Conservation (phyloP, 2,888 invertebrate species). For the Achlya flavicornis region DNA sequence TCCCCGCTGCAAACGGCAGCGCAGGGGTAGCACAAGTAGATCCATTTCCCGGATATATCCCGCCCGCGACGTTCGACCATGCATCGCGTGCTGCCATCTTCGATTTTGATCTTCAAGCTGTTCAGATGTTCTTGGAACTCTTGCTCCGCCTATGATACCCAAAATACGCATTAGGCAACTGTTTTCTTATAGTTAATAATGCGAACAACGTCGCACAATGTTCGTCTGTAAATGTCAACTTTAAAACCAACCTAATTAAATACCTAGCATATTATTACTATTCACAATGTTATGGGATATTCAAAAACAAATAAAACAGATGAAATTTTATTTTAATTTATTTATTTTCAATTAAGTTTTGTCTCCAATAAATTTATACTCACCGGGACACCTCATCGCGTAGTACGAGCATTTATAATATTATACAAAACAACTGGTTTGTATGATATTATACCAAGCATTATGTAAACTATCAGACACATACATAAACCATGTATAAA, state of each 20-base stretch:
- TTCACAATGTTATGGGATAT: conserved; percentile 32
- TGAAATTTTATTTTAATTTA: conserved; percentile 45
- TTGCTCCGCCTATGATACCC: conserved; percentile 65
- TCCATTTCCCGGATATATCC: conserved; percentile 73
- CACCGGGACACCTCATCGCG: conserved; percentile 41
- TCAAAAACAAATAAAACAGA: conserved; percentile 57
- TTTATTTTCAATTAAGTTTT: conserved; percentile 36
- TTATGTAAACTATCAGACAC: neutral
- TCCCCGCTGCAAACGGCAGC: conserved; percentile 78
- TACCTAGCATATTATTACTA: neutral
- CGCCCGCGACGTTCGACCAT: conserved; percentile 78
- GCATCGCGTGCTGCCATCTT: conserved; percentile 68
- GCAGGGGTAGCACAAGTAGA: conserved; percentile 81
- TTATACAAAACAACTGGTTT: neutral
- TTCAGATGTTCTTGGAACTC: conserved; percentile 74
- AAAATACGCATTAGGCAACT: neutral
- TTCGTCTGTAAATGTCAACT: neutral
- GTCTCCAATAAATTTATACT: conserved; percentile 44
- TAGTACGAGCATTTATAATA: conserved; percentile 11
- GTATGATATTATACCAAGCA: neutral
- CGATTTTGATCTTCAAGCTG: conserved; percentile 74
- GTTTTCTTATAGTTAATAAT: neutral
- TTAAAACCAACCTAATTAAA: neutral
- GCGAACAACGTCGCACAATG: neutral
- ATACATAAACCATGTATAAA: neutral